A percentile compares a stretch with the other conserved stretches of the same genome.
These are phyloP conservation scores for Argentina silus DNA, from an alignment of 2,797 vertebrate species.

Conservation along the genomic window DNA sequence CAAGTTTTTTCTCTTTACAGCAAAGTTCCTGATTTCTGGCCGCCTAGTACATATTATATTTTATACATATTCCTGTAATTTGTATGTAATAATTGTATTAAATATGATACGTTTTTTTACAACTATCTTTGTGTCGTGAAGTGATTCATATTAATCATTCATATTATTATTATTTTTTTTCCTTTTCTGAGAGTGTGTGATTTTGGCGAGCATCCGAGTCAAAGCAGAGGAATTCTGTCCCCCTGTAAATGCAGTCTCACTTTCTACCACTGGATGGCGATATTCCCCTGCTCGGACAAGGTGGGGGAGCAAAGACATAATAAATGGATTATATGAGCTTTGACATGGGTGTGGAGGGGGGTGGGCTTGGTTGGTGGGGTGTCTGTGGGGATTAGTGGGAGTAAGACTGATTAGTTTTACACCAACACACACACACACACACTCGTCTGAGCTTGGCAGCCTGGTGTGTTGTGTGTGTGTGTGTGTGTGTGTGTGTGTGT, in stretches of 20 bases:
- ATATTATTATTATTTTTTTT: background rate
- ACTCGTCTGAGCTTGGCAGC: background rate
- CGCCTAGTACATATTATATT: background rate
- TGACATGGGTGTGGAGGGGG: no score
- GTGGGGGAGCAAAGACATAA: no score
- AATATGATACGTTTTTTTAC: background rate
- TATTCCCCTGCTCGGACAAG: background rate
- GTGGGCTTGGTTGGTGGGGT: background rate
- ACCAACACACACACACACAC: background rate
- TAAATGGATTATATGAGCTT: background rate
- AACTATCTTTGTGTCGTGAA: background rate
- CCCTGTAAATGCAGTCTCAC: background rate
- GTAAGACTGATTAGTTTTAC: background rate
- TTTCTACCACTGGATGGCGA: conserved; percentile 35
- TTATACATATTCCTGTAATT: conserved; percentile 1
- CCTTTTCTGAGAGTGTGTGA: background rate
- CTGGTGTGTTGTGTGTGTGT: background rate
- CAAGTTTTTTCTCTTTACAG: conserved; percentile 52
- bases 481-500: background rate
- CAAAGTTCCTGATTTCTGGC: conserved; percentile 63
- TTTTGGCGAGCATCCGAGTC: background rate
- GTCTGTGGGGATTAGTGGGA: background rate
- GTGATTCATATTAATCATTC: no score
- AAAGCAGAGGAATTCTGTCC: background rate
- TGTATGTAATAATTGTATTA: conserved; percentile 11